Evolutionary conservation across 2,888 invertebrate genomes (phyloP).

Genomic region (Sarcophaga rosellei): DNA sequence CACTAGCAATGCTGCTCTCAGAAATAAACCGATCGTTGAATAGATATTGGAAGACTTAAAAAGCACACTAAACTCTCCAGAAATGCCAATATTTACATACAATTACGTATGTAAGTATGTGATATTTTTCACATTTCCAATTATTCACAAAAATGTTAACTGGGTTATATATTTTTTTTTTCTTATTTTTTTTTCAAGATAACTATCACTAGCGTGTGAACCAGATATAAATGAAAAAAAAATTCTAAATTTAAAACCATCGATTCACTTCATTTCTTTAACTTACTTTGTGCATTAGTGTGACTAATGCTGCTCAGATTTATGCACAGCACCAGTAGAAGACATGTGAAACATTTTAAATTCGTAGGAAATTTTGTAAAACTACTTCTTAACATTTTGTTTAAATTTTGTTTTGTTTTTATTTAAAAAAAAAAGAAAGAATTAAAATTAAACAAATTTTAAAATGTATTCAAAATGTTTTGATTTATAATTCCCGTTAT

Average conservation of each 20-base stretch:
- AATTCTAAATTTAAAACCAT: not conserved
- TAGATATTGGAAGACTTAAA: no score
- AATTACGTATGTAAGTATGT: no score
- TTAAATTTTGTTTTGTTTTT: not conserved
- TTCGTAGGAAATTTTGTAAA: not conserved
- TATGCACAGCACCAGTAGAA: conserved; percentile 18
- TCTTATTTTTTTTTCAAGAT: not conserved
- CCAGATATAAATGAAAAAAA: not conserved
- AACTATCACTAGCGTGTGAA: not conserved
- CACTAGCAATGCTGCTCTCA: no score
- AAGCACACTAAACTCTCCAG: no score
- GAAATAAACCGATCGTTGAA: no score
- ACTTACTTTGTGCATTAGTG: conserved; percentile 63
- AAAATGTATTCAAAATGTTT: not conserved
- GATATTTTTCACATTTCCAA: not conserved
- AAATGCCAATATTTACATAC: no score
- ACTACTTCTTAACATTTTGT: conserved; percentile 22
- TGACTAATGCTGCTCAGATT: conserved; percentile 27
- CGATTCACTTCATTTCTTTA: not conserved
- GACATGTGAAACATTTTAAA: conserved; percentile 23
- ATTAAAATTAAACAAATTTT: not conserved
- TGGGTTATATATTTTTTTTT: not conserved
- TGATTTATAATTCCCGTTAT: conserved; percentile 12
- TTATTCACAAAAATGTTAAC: not conserved
- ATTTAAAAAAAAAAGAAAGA: not conserved